Evolutionary conservation across 2,888 invertebrate species (phyloP).

Genomic region (Bhutanitis thaidina): DNA sequence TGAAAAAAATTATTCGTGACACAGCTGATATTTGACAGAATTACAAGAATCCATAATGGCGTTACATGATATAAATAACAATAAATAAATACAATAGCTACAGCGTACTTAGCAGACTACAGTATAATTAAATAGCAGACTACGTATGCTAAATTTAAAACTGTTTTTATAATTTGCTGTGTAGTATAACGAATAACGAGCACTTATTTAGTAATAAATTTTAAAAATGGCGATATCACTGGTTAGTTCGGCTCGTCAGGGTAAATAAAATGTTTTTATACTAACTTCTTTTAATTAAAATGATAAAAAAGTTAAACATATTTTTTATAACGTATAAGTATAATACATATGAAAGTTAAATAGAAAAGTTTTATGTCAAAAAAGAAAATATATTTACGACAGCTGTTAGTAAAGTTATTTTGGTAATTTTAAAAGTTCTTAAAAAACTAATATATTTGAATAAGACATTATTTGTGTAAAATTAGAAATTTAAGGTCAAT

Average conservation of each 20-base stretch:
- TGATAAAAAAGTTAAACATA: slow-evolving; percentile 18
- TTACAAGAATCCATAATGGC: too few relatives aligned
- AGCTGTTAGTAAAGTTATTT: slow-evolving; percentile 53
- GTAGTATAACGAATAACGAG: too few relatives aligned
- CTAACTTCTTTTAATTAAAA: slow-evolving; percentile 25
- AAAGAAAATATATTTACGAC: slow-evolving; percentile 33
- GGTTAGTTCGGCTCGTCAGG: slow-evolving; percentile 79
- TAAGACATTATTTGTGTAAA: too few relatives aligned
- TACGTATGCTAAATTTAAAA: too few relatives aligned
- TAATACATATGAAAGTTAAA: not conserved
- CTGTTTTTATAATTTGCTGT: too few relatives aligned
- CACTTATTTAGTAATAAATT: too few relatives aligned
- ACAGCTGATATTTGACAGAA: too few relatives aligned
- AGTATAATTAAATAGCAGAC: too few relatives aligned
- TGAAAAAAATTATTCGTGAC: too few relatives aligned
- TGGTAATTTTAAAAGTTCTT: slow-evolving; percentile 21
- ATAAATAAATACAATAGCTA: too few relatives aligned
- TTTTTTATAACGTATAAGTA: not conserved
- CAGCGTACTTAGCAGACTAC: too few relatives aligned
- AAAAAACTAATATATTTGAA: not conserved
- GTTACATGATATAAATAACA: too few relatives aligned
- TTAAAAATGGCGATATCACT: slow-evolving; percentile 69
- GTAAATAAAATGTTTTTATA: slow-evolving; percentile 61
- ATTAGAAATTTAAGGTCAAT: not conserved
- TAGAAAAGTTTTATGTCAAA: not conserved